Percentiles rank a stretch among this genome's conserved stretches.
phyloP scores from a whole-genome alignment of 2,888 invertebrate genomes.

The Drosophila helvetica region DNA sequence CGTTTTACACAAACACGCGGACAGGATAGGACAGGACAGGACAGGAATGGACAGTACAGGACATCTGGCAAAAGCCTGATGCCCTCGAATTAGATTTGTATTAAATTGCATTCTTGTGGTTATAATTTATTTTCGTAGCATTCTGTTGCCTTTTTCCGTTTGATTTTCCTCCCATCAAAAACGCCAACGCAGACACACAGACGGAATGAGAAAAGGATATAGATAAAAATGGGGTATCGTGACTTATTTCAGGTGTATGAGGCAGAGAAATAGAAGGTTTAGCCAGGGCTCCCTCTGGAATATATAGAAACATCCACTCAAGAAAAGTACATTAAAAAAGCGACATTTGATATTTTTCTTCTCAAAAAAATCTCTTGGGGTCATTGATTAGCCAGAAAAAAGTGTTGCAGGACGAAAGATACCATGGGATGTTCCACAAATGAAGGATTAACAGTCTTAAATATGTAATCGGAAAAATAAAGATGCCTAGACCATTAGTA shows the following conservation, averaged over 20 bases:
- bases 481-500: too few relatives aligned
- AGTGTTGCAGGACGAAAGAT: too few relatives aligned
- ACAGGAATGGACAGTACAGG: background rate
- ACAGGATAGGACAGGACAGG: background rate
- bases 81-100: constrained; percentile 58
- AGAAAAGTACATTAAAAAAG: too few relatives aligned
- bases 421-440: too few relatives aligned
- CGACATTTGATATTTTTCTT: too few relatives aligned
- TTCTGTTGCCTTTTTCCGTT: constrained; percentile 10
- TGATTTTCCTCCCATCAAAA: background rate
- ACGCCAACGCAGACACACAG: background rate
- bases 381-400: too few relatives aligned
- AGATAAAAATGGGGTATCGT: background rate
- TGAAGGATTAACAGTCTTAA: too few relatives aligned
- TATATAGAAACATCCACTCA: too few relatives aligned
- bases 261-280: background rate
- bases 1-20: constrained; percentile 20
- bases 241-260: background rate
- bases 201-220: background rate
- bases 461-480: too few relatives aligned
- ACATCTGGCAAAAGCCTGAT: constrained; percentile 34
- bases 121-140: constrained; percentile 45
- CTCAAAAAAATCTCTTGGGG: too few relatives aligned
- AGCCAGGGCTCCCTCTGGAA: too few relatives aligned
- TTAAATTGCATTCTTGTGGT: constrained; percentile 67